Base-by-base conservation (phyloP, 2,888 invertebrate genomes). In the Diaphora mendica region DNA sequence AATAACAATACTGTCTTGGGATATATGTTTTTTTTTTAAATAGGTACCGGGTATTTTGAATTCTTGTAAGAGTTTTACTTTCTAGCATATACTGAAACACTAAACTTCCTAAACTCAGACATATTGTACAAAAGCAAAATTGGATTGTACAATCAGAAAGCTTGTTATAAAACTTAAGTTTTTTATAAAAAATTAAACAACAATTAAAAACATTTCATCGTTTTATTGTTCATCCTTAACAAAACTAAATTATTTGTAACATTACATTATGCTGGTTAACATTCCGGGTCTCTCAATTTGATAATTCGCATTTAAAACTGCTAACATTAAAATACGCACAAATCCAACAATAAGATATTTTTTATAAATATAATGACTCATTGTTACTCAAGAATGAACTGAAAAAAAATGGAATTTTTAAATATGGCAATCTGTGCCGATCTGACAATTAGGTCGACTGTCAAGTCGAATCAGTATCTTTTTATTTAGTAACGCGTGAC, bases 181-280 rank as follows among this genome's bases (percentile, higher is more conserved):
- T 26, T 2, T 7, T 30, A 7, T 48, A 23, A 44, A 9, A 68
- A 69, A 92, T 90, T 90, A 93, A 92, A 91, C 86, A 77, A 75
- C 66, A 64, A 68, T 80, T 90, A 77, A 87, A 91, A 93, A 95
- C 91, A 90, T 89, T 88, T 88, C 85, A 64, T 83, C 86, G 81
- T 92, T 94, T 92, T 91, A 92, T 93, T 93, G 89, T 92, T 93
- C 86, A 74, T 88, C 82, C 87, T 91, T 93, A 93, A 92, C 90
- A 91, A 91, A 92, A 90, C 90, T 91, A 91, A 83, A 90, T 79
- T 87, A 85, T 90, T 91, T 91, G 88, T 92, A 81, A 84, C 82
- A 55, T 69, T 69, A 62, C 70, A 92, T 92, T 93, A 92, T 91
- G 92, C 92, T 89, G 91, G 91, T 91, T 91, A 92, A 93, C 91